Conservation (phyloP, 2,888 invertebrate genomes). For the Steromphala cineraria region DNA sequence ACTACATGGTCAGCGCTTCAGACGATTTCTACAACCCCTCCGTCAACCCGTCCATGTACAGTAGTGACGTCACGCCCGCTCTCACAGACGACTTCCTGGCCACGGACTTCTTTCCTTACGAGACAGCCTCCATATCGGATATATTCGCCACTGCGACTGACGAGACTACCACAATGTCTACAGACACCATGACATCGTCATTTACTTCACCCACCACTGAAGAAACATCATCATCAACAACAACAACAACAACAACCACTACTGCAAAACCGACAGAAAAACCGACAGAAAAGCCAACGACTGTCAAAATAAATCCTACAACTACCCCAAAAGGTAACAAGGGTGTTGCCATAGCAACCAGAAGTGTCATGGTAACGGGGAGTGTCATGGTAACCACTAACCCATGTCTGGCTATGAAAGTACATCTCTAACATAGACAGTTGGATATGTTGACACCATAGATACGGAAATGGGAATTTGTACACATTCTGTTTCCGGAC, state of each 20-base stretch:
- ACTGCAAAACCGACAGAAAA: not conserved
- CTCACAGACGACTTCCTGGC: not conserved
- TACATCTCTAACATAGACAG: too few relatives aligned
- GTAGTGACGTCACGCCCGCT: not conserved
- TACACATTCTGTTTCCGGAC: too few relatives aligned
- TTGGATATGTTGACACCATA: too few relatives aligned
- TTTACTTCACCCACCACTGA: not conserved
- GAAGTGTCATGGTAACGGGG: too few relatives aligned
- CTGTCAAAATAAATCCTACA: too few relatives aligned
- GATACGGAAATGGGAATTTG: too few relatives aligned
- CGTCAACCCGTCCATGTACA: not conserved
- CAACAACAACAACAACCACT: not conserved
- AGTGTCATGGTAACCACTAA: too few relatives aligned
- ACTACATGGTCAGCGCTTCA: not conserved
- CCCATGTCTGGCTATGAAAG: too few relatives aligned
- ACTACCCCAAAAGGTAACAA: too few relatives aligned
- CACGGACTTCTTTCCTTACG: not conserved
- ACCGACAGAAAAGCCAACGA: too few relatives aligned
- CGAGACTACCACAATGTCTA: not conserved
- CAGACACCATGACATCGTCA: not conserved
- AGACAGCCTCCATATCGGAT: not conserved
- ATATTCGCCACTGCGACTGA: not conserved
- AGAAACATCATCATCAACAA: not conserved
- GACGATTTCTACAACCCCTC: not conserved
- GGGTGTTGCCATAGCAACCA: too few relatives aligned